Conservation (phyloP, 2,797 vertebrate species). For the Eulemur coronatus region DNA sequence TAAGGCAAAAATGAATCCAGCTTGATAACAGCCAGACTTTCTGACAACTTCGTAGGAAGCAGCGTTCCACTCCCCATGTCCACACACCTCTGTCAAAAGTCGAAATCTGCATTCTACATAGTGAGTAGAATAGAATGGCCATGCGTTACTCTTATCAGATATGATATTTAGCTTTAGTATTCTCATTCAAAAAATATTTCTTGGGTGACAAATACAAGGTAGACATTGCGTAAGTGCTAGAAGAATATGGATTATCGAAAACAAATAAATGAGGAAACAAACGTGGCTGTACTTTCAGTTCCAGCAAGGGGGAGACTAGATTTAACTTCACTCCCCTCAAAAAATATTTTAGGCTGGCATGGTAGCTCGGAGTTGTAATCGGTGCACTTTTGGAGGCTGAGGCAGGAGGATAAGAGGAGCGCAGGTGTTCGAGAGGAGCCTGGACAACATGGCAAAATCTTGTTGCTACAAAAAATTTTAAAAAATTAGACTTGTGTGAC, state of each 20-base stretch:
- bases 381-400: no score
- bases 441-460: no score
- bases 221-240: not conserved
- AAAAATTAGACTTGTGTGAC: no score
- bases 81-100: not conserved
- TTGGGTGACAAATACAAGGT: not conserved
- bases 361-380: no score
- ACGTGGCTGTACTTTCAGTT: not conserved
- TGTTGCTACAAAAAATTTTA: no score
- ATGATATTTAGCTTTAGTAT: not conserved
- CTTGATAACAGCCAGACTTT: not conserved
- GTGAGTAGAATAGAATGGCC: not conserved
- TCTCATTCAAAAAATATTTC: not conserved
- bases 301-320: no score
- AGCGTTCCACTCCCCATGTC: accelerated
- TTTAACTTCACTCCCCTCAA: no score
- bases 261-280: not conserved
- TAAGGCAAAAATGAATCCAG: not conserved
- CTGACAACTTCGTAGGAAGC: not conserved
- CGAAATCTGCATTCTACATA: not conserved
- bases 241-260: not conserved
- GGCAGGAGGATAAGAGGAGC: no score
- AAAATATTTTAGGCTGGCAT: no score
- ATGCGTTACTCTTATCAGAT: not conserved
- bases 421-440: no score